Conservation (phyloP, 2,888 invertebrate species). For the Erynnis tages region DNA sequence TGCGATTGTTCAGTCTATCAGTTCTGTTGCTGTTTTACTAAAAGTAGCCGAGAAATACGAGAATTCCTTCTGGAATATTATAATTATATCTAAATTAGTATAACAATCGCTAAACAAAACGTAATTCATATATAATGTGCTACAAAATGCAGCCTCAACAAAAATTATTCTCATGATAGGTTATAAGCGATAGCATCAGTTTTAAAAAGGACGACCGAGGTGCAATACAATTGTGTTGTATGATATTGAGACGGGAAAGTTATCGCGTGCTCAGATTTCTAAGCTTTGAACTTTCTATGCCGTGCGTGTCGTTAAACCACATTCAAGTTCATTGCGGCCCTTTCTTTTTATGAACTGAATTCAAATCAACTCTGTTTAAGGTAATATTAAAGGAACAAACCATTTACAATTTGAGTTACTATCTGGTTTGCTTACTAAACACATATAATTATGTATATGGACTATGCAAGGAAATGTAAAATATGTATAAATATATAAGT, state of each 20-base stretch:
- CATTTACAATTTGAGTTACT: not conserved
- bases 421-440: not conserved
- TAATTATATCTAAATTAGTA: too few species aligned
- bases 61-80: too few species aligned
- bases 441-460: too few species aligned
- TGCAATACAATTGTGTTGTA: constrained; percentile 28
- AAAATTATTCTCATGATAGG: too few species aligned
- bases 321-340: constrained; percentile 39
- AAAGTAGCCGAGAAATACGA: too few species aligned
- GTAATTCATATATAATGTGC: too few species aligned
- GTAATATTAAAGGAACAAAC: not conserved
- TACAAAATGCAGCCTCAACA: too few species aligned
- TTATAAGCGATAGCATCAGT: constrained; percentile 5
- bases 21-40: too few species aligned
- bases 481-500: too few species aligned
- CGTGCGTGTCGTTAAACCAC: constrained; percentile 33
- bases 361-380: constrained; percentile 15
- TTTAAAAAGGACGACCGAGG: constrained; percentile 13
- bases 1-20: too few species aligned
- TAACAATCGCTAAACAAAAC: too few species aligned
- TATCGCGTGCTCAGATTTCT: constrained; percentile 41
- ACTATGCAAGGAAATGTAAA: too few species aligned
- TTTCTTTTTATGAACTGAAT: constrained; percentile 37
- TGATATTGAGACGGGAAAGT: constrained; percentile 42
- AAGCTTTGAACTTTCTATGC: constrained; percentile 43